These are phyloP conservation scores for Hirtodrosophila trivittata DNA, from an alignment of 2,888 invertebrate species.

Conservation along the genomic window DNA sequence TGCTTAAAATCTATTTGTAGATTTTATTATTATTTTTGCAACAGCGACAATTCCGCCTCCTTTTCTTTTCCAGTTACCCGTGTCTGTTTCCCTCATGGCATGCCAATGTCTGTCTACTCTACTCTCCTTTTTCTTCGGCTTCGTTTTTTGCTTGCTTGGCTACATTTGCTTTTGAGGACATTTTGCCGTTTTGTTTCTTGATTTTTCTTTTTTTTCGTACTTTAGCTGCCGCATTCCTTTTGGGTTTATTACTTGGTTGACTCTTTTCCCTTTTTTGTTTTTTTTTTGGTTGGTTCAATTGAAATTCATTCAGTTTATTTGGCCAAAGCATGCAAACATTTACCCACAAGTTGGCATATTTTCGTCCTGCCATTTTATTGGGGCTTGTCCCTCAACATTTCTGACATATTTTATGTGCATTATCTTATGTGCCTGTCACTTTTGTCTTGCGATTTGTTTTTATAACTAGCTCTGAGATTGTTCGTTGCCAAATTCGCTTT, in stretches of 20 bases:
- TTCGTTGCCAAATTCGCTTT: constrained; percentile 20
- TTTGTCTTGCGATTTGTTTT: constrained; percentile 21
- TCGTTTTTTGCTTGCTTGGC: constrained; percentile 50
- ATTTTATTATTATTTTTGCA: constrained; percentile 64
- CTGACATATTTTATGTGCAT: constrained; percentile 71
- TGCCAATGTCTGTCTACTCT: constrained; percentile 48
- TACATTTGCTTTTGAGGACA: constrained; percentile 56
- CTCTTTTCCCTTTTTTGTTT: constrained; percentile 17
- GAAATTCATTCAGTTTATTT: constrained; percentile 74
- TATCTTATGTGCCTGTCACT: constrained; percentile 55
- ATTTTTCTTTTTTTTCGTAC: constrained; percentile 46
- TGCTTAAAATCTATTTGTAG: constrained; percentile 78
- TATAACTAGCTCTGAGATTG: constrained; percentile 5
- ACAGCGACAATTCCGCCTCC: constrained; percentile 53
- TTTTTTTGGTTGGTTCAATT: constrained; percentile 36
- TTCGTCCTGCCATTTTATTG: constrained; percentile 15
- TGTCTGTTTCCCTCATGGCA: constrained; percentile 46
- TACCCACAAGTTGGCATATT: constrained; percentile 22
- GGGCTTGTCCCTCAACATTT: constrained; percentile 41
- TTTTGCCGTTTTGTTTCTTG: constrained; percentile 61
- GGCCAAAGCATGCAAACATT: constrained; percentile 68
- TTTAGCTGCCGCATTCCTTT: constrained; percentile 65
- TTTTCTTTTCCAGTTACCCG: constrained; percentile 16
- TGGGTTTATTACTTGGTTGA: constrained; percentile 68
- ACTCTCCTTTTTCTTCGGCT: constrained; percentile 17